Evolutionary conservation across 2,797 vertebrate species (phyloP), one percentile per base, ranked within the genome.

Genomic region (Gorsachius magnificus): DNA sequence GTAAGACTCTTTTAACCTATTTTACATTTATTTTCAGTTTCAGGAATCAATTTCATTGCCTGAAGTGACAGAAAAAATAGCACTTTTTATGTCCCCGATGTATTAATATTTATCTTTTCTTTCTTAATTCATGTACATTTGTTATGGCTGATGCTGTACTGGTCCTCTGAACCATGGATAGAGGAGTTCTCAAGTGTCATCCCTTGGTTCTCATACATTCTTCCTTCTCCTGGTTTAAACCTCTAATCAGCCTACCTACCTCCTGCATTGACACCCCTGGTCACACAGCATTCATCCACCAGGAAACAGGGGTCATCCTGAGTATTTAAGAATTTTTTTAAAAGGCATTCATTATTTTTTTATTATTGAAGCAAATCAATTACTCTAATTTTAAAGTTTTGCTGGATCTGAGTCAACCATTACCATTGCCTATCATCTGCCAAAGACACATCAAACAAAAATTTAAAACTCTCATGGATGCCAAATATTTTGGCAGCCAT

Each of bases 401-500:
- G 21, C 69, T 93, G 87, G 69, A 77, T 68, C 41, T 0, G 0
- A 96, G 36, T 79, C 82, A 96, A 36, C 60, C 17, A 66, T 79
- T 96, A 35, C 45, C 81, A 33, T 26, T 89, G 41, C 43, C 56
- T 94, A 35, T 71, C 78, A 92, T 69, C 69, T 94, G 70, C 87
- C 90, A 95, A 96, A 79, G 45, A 57, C 53, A 90, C 17, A 92
- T 85, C 41, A 87, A 85, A 78, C 41, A 85, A 79, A 95, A 51
- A 29, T n/a, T 88, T 79, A 84, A 89, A 91, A 75, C 56, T 89
- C 75, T 76, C 58, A 68, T 5, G 10, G n/a, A 81, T 91, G 83
- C 58, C 90, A 96, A 95, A 57, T 95, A 86, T 90, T 92, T 92
- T 96, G 91, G 96, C 91, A 83, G 63, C 36, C n/a, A 25, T 38